Conservation (phyloP, 2,888 invertebrate genomes). For the Zygogramma bicolorata region DNA sequence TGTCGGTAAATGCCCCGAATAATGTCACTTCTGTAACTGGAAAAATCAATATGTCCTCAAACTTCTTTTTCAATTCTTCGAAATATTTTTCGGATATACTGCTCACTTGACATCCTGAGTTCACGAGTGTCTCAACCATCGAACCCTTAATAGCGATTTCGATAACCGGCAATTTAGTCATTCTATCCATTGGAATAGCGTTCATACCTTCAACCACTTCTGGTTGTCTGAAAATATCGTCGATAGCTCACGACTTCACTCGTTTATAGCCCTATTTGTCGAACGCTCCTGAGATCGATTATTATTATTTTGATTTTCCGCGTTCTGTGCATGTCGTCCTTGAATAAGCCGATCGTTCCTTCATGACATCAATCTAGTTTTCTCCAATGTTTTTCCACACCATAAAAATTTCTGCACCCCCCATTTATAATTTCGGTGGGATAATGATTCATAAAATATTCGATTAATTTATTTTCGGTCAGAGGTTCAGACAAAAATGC, state of each 20-base stretch:
- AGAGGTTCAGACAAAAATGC: background rate
- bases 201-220: too few relatives aligned
- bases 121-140: background rate
- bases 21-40: slow-evolving; percentile 10
- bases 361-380: background rate
- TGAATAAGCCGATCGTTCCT: too few relatives aligned
- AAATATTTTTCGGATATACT: slow-evolving; percentile 11
- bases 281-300: too few relatives aligned
- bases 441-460: slow-evolving; percentile 14
- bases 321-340: too few relatives aligned
- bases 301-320: too few relatives aligned
- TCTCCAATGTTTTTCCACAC: slow-evolving; percentile 12
- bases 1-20: slow-evolving; percentile 17
- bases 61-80: background rate
- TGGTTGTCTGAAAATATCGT: too few relatives aligned
- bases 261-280: too few relatives aligned
- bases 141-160: background rate
- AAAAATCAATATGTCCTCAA: background rate
- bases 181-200: too few relatives aligned
- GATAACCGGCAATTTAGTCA: slow-evolving; percentile 14
- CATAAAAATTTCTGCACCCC: background rate
- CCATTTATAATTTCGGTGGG: slow-evolving; percentile 3
- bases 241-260: too few relatives aligned
- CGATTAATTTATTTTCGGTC: background rate
- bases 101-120: slow-evolving; percentile 16